Conservation (phyloP, 2,797 vertebrate genomes). For the Scyliorhinus canicula region DNA sequence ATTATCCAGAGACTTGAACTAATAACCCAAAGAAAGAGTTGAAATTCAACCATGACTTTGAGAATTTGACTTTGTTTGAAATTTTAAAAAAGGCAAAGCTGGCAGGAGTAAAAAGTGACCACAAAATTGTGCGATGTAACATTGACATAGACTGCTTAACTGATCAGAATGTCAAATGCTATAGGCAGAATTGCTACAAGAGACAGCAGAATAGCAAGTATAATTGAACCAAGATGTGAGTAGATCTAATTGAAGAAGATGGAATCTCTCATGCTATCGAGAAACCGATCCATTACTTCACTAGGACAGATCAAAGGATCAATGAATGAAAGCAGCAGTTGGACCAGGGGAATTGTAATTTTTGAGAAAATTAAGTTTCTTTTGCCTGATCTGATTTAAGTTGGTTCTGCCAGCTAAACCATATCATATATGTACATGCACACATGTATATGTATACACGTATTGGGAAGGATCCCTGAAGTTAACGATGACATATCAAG, state of each 20-base stretch:
- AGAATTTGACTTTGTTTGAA: neutral
- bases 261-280: neutral
- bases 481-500: neutral
- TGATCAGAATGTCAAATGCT: neutral
- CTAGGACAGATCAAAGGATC: neutral
- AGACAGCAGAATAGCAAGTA: neutral
- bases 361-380: too few species aligned
- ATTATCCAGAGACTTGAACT: neutral
- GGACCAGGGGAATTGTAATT: neutral
- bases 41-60: neutral
- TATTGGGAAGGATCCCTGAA: neutral
- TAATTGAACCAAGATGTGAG: neutral
- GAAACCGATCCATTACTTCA: neutral
- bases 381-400: too few species aligned
- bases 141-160: neutral
- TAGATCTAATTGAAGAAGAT: neutral
- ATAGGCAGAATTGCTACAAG: neutral
- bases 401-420: too few species aligned
- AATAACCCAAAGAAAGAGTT: neutral
- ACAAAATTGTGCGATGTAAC: neutral
- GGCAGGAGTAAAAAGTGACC: neutral
- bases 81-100: neutral
- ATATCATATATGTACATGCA: too few species aligned
- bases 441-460: neutral
- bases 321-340: neutral